phyloP scores from a whole-genome alignment of 2,113 vertebrate genomes.

The Erythrocercus mccallii region DNA sequence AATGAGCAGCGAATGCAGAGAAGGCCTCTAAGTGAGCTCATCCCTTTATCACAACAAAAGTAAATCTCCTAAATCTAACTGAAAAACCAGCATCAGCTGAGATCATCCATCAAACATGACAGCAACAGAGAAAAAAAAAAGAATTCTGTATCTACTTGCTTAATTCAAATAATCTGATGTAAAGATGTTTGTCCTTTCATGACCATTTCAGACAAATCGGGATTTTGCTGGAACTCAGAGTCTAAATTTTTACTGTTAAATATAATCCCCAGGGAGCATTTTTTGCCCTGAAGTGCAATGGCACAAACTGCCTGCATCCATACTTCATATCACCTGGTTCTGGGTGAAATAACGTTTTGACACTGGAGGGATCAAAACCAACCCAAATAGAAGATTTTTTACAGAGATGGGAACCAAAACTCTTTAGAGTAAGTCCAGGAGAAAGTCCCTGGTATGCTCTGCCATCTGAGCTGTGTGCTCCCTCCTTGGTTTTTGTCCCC shows the following conservation, averaged over 20 bases:
- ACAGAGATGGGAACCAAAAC: not conserved
- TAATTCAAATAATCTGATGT: not conserved
- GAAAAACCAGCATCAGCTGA: not conserved
- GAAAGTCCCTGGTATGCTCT: rapidly evolving
- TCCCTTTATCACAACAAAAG: not conserved
- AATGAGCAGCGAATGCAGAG: not conserved
- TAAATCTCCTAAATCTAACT: not conserved
- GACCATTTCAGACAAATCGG: not conserved
- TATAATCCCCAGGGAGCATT: not conserved
- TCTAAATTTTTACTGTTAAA: not conserved
- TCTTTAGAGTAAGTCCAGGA: not conserved
- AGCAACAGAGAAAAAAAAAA: not conserved
- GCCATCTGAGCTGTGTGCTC: not conserved
- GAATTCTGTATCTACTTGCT: not conserved
- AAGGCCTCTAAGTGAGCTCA: not conserved
- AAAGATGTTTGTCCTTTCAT: not conserved
- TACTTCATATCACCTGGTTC: not conserved
- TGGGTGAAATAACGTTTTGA: not conserved
- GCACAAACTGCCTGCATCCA: not conserved
- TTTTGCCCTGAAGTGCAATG: not conserved
- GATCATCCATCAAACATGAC: not conserved
- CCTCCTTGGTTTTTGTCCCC: not conserved
- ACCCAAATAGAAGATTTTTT: not conserved
- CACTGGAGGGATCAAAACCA: not conserved
- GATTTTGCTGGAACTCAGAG: not conserved